Base-by-base conservation (phyloP, 2,888 invertebrate species). In the Drosophila bunnanda region DNA sequence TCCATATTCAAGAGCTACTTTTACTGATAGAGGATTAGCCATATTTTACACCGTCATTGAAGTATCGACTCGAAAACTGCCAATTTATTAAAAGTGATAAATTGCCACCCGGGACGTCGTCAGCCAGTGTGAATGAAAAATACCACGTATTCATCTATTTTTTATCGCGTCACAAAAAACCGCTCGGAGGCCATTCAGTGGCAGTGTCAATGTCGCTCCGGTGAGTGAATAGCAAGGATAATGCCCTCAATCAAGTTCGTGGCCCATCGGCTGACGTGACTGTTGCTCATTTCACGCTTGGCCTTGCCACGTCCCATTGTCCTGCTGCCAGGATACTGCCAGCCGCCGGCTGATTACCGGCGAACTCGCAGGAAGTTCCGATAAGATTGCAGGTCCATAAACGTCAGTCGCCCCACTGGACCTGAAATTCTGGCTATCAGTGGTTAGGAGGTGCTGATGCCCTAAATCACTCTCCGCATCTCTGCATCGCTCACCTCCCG, bases 211-310 rank as follows among this genome's bases (percentile, higher is more conserved):
- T 59, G 53, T 68, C 69, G 41, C 46, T 38, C 34, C 53, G 48
- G 39, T 54, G 66, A 34, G 28, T 48, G 58, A 46, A 32, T 57
- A 69, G 57, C 57, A 17, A 39, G 56, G 48, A 50, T 57, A 68
- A 44, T 68, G 67, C 57, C 67, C 65, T 68, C 67, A 66, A 56
- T 66, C 67, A 68, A 67, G 67, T 44, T 57, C 44, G 68, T 39
- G 52, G 65, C 54, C 34, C 48, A 48, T 32, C 25, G 57, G 68
- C 20, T 69, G 68, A 69, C 68, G 73, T 73, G 74, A 58, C 74
- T 75, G 68, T 56, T 75, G 64, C 60, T 75, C 65, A 74, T 75
- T 75, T 75, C 75, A 74, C 64, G 75, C 64, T 74, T 68, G 64
- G 69, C 54, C 61, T 54, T 75, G 30, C 60, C 68, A 74, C 61